Percentiles rank a stretch among this genome's conserved stretches.
Conservation (phyloP, 1,140 invertebrate species). For the Drosophila chauvacae region DNA sequence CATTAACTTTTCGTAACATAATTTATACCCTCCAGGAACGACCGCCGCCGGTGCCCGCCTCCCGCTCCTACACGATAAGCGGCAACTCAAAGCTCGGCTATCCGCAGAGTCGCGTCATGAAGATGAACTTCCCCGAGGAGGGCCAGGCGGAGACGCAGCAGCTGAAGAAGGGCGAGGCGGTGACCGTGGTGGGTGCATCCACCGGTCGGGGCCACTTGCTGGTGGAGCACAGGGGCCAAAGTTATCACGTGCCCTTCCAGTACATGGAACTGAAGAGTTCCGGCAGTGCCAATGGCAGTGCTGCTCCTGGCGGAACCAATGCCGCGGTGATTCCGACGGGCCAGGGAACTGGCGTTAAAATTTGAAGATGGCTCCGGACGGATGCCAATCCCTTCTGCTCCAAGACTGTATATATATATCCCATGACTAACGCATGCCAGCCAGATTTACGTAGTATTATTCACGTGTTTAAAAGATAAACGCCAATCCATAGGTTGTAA, state of each 20-base stretch:
- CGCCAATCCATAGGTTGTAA: constrained; percentile 62
- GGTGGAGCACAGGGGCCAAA: constrained; percentile 92
- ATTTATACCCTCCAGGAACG: constrained; percentile 87
- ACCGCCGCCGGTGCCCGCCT: constrained; percentile 95
- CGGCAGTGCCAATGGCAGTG: constrained; percentile 28
- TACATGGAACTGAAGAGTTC: constrained; percentile 86
- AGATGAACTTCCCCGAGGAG: constrained; percentile 92
- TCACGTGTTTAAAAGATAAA: constrained; percentile 31
- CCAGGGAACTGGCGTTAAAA: constrained; percentile 57
- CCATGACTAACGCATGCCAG: constrained; percentile 15
- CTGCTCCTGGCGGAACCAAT: constrained; percentile 9
- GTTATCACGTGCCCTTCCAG: constrained; percentile 94
- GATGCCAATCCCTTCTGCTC: background rate
- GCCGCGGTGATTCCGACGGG: constrained; percentile 8
- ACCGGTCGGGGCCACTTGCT: constrained; percentile 91
- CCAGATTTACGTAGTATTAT: constrained; percentile 58
- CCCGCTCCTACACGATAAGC: constrained; percentile 94
- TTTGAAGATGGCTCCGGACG: constrained; percentile 26
- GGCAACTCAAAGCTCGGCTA: constrained; percentile 97
- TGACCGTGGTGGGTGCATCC: constrained; percentile 93
- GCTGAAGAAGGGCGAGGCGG: constrained; percentile 92
- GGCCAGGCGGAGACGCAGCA: constrained; percentile 74
- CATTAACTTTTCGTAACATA: background rate
- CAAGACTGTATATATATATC: constrained; percentile 64
- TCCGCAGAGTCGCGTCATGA: constrained; percentile 96